Conservation (phyloP, 2,113 vertebrate genomes). For the Sebastes schlegelii region DNA sequence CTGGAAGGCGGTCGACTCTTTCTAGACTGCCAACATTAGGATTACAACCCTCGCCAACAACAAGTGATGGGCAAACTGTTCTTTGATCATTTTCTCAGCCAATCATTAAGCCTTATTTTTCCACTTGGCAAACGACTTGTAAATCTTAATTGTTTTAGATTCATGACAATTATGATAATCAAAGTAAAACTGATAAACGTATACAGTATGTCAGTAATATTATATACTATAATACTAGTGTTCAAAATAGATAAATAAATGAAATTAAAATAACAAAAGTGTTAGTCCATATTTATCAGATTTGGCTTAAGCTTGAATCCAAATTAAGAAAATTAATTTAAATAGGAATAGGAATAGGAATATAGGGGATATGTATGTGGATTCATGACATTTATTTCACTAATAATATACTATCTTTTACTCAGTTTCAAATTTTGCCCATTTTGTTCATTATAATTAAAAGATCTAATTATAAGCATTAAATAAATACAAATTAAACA, state of each 20-base stretch:
- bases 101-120: conserved; percentile 69
- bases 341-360: background rate
- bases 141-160: conserved; percentile 72
- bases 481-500: conserved; percentile 6
- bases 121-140: conserved; percentile 53
- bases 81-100: conserved; percentile 71
- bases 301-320: background rate
- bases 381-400: background rate
- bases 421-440: background rate
- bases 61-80: conserved; percentile 77
- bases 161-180: conserved; percentile 61
- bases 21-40: conserved; percentile 64
- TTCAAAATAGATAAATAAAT: background rate
- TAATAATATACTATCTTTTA: background rate
- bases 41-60: conserved; percentile 71
- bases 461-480: background rate
- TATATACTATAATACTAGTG: conserved; percentile 11
- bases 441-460: background rate
- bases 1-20: conserved; percentile 61
- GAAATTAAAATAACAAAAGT: background rate
- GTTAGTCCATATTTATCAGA: background rate
- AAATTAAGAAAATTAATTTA: background rate
- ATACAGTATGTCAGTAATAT: conserved; percentile 52
- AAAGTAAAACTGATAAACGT: conserved; percentile 49
- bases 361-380: background rate